Percentiles rank a stretch among this genome's conserved stretches.
These are phyloP conservation scores for Sebastes matsubarae DNA, from an alignment of 2,797 vertebrate genomes.

Conservation along the genomic window DNA sequence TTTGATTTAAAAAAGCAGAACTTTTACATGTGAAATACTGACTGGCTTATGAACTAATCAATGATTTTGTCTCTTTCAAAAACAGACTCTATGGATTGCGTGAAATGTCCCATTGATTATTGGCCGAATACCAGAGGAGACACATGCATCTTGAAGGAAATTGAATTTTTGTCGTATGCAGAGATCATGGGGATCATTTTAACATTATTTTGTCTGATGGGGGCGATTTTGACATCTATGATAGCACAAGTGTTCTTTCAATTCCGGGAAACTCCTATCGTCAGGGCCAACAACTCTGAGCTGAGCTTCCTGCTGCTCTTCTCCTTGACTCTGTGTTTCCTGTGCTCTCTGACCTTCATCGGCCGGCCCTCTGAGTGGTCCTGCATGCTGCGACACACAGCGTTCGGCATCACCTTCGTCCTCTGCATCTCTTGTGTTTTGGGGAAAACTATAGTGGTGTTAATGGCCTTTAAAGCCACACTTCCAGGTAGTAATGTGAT, in stretches of 20 bases:
- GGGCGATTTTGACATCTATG: constrained; percentile 45
- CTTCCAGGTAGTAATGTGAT: constrained; percentile 70
- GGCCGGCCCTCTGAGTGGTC: constrained; percentile 77
- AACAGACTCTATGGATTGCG: constrained; percentile 64
- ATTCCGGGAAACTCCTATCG: constrained; percentile 53
- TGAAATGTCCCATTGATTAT: constrained; percentile 58
- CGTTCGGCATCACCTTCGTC: constrained; percentile 75
- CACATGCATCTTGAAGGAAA: constrained; percentile 56
- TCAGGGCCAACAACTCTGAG: constrained; percentile 68
- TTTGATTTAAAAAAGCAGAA: constrained; percentile 1
- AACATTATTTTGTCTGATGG: constrained; percentile 48
- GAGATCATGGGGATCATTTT: constrained; percentile 64
- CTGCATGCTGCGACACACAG: constrained; percentile 79
- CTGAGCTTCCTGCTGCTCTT: constrained; percentile 76
- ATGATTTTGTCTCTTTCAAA: constrained; percentile 37
- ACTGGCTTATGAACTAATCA: background rate
- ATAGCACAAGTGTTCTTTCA: constrained; percentile 57
- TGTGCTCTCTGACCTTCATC: constrained; percentile 77
- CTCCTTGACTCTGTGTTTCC: constrained; percentile 74
- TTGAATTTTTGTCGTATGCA: constrained; percentile 60
- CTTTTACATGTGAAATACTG: background rate
- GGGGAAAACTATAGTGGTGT: constrained; percentile 75
- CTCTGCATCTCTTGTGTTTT: constrained; percentile 76
- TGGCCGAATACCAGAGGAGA: constrained; percentile 62
- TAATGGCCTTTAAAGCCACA: constrained; percentile 76